Evolutionary conservation across 23 tunicate genomes (phyloP), one percentile per base, ranked within the genome.

Genomic region (Phallusia fumigata): DNA sequence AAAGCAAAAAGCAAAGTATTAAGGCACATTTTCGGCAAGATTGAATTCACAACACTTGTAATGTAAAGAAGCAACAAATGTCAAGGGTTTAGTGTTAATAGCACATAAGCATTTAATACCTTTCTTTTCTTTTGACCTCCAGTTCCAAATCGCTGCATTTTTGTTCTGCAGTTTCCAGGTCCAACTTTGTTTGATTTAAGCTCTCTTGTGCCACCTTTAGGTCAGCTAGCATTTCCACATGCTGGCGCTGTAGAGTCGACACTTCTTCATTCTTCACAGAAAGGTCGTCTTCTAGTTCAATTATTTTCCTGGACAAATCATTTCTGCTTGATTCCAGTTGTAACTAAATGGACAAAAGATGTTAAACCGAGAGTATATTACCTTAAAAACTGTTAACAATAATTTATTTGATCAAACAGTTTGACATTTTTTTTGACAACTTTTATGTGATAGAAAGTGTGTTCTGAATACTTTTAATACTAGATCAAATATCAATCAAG

Each of bases 251-350:
- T 21, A 82, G 91, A 19, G 34, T 65, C 30, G 50, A 65, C 30
- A 52, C 24, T 31, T 82, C 33, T 72, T 81, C 80, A 18, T 81
- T 30, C 0, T 28, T 19, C 1, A 87, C 47, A 24, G 82, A 81
- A 19, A 76, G 49, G 13, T 82, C 44, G 44, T 92, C 97, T 76
- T 92, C 87, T 13, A 92, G 72, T 74, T 92, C 88, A 26, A 45
- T 73, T 22, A 79, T 80, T 21, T 73, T 64, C 0, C 75, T 51
- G 32, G 83, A 52, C 24, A 52, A 76, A 0, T 76, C 77, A 47
- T 76, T 87, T 8, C 74, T 52, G 0, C 64, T 58, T 22, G 91
- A 53, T 53, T 87, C 97, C 13, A 76, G 50, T 49, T 92, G 87
- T 34, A 92, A 36, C 97, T 92, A 65, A 3, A 40, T 40, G 47